Evolutionary conservation across 2,113 vertebrate genomes (phyloP), one percentile per base, ranked within the genome.

Genomic region (Tragulus kanchil): DNA sequence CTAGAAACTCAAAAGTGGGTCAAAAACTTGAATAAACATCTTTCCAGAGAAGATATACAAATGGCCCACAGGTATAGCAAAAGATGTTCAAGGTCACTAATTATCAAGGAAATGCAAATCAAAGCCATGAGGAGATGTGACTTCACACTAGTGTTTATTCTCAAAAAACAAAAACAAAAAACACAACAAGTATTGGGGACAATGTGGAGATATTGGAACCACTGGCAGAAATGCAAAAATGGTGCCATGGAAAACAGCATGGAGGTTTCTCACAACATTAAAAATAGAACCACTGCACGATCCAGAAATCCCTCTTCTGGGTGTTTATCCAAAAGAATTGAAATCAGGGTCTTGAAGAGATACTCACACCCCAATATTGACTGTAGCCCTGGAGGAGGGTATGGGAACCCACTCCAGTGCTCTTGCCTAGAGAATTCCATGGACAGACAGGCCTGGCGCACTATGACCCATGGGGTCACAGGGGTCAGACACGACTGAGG

Each of bases 161-260:
- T 75, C 6, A 8, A 73, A 48, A 48, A 14, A 89, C 11, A 2
- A 83, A n/a, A 75, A 83, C 2, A 48, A 45, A 25, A 42, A 56
- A 42, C n/a, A 45, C 48, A 36, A 56, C 69, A 89, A 83, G n/a
- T 69, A 17, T 11, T 61, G 73, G 31, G 10, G 56, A 45, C 64
- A 54, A 81, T 54, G 62, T 45, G 17, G 45, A 81, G 89, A 81
- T 91, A 45, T 8, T 71, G 64, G 45, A 86, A 62, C 17, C 52
- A 45, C 79, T 91, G 65, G 67, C 73, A 65, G 13, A 17, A 56
- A 94, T 83, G 77, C 56, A 94, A 89, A 94, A 83, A 25, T 94
- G 77, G 85, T 89, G 75, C 85, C 82, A 73, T 45, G 48, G 45
- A 62, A 89, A 89, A 82, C 25, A 54, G 65, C n/a, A n/a, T 62